These are phyloP conservation scores for Gastracanthus pulcherrimus DNA, from an alignment of 2,888 invertebrate species.

Conservation along the genomic window DNA sequence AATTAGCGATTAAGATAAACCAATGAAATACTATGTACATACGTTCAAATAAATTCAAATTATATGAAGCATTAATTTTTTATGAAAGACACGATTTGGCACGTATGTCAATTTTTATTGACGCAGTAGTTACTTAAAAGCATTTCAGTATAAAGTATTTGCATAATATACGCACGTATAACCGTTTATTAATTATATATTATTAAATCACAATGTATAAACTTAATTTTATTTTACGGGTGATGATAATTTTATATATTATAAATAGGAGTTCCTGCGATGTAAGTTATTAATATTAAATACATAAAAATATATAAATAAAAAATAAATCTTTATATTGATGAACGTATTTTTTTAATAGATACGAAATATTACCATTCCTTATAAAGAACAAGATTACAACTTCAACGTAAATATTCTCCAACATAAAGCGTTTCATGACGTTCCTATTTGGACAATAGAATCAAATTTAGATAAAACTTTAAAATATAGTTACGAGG, in stretches of 20 bases:
- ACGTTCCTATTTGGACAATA: conserved; percentile 20
- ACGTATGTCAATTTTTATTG: background rate
- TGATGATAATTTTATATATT: too few species aligned
- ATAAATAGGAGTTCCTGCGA: too few species aligned
- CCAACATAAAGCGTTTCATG: background rate
- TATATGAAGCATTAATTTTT: background rate
- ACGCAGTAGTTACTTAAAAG: background rate
- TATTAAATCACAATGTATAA: background rate
- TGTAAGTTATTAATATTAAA: background rate
- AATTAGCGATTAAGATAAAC: background rate
- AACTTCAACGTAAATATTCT: background rate
- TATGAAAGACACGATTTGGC: background rate
- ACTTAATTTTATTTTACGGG: background rate
- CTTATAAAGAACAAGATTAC: background rate
- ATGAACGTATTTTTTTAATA: background rate
- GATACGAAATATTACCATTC: background rate
- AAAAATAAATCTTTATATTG: background rate
- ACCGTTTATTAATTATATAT: too few species aligned
- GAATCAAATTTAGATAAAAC: background rate
- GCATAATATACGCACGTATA: background rate
- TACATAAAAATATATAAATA: background rate
- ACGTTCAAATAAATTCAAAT: too few species aligned
- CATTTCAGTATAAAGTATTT: background rate
- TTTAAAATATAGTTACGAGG: conserved; percentile 8
- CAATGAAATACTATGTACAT: background rate